Base-by-base conservation (phyloP, 2,113 vertebrate species). In the Saimiri boliviensis region DNA sequence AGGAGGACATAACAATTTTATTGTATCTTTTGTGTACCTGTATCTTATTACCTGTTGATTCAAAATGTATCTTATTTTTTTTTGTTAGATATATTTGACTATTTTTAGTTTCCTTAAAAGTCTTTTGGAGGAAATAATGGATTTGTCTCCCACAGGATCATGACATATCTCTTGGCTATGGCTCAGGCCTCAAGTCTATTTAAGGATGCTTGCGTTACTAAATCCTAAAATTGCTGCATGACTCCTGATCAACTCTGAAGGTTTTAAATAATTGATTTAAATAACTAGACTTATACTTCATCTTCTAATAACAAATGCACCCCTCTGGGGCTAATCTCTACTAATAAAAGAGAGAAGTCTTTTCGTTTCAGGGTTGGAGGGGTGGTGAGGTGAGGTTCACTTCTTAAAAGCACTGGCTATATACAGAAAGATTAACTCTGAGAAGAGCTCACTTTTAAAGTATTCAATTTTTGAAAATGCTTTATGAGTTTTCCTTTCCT, bases 11-110 rank as follows among this genome's bases (percentile, higher is more conserved):
- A 86, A 86, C 2, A 42, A 83, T 73, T 87, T 74, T 58, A 47
- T 86, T 82, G 27, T 37, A 56, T 80, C 21, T 84, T 97, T 66
- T 94, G 30, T 87, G 49, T 93, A 70, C 30, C 89, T 91, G 35
- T 87, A 83, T 89, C 56, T 86, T 97, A 84, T 81, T 93, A 71
- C 56, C n/a, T 91, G 27, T 73, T 96, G 76, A 74, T 96, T 96
- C 66, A 92, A 95, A 95, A 71, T 92, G 42, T 20, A 19, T 60
- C 58, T 88, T 35, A 82, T 52, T 86, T 94, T 94, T 91, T 83
- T 74, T 81, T 8, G 5, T 79, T 49, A 89, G 35, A 83, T 35
- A 52, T 63, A 89, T 45, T 92, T 95, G 58, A 86, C n/a, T 95
- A 58, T 92, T 90, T 94, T 94, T 80, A 66, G 11, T 95, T 88